Evolutionary conservation across 2,888 invertebrate genomes (phyloP).

Genomic region (Caenorhabditis wallacei): DNA sequence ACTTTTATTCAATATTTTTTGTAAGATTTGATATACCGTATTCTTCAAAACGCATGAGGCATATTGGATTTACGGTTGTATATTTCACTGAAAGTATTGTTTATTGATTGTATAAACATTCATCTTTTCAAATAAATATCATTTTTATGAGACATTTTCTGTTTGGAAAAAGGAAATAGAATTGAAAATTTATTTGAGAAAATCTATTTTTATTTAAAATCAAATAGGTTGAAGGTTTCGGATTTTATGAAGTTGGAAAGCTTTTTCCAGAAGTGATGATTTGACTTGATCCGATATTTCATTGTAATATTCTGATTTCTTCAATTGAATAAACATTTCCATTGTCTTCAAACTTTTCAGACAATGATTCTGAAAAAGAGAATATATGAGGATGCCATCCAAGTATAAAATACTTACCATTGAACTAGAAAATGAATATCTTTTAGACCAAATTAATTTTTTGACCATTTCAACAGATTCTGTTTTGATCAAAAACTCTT

Average conservation of each 20-base stretch:
- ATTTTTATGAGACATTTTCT: no score
- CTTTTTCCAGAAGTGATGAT: conserved; percentile 36
- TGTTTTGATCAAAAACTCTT: conserved; percentile 37
- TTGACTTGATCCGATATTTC: conserved; percentile 33
- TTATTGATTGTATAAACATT: conserved; percentile 37
- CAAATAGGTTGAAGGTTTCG: no score
- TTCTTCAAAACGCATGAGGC: conserved; percentile 36
- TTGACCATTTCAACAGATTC: background rate
- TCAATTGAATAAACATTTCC: conserved; percentile 3
- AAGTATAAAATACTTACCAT: conserved; percentile 3
- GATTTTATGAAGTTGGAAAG: conserved; percentile 13
- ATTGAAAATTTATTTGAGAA: background rate
- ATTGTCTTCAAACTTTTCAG: conserved; percentile 20
- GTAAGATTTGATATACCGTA: conserved; percentile 21
- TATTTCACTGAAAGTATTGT: conserved; percentile 16
- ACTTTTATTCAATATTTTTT: background rate
- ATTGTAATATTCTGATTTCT: conserved; percentile 10
- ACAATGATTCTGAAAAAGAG: conserved; percentile 25
- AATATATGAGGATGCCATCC: background rate
- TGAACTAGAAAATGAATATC: conserved; percentile 5
- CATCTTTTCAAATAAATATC: background rate
- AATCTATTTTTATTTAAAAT: no score
- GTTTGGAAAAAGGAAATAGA: background rate
- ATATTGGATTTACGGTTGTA: conserved; percentile 53
- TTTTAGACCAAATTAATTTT: conserved; percentile 29